Percentiles rank a stretch among this genome's conserved stretches.
Conservation (phyloP, 2,888 invertebrate species). For the Colostygia pectinataria region DNA sequence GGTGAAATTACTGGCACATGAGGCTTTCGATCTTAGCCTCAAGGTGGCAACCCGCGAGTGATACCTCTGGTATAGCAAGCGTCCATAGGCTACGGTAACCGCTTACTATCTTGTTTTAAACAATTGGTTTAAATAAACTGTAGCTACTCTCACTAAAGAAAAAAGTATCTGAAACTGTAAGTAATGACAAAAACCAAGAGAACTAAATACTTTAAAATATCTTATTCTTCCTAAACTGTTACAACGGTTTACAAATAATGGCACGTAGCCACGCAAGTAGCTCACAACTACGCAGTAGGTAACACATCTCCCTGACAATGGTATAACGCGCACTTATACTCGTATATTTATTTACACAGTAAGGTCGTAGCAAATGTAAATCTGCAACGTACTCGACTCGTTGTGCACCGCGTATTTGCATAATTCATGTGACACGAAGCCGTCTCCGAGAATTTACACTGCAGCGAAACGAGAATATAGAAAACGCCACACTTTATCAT, state of each 20-base stretch:
- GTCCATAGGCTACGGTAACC: too few species aligned
- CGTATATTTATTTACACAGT: conserved; percentile 45
- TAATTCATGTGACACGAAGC: conserved; percentile 73
- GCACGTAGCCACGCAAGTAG: background rate
- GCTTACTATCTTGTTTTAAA: too few species aligned
- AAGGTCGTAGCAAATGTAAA: conserved; percentile 57
- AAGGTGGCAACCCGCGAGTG: too few species aligned
- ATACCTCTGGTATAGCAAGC: too few species aligned
- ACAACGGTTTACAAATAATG: conserved; percentile 6
- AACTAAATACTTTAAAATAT: too few species aligned
- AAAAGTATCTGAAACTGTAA: too few species aligned
- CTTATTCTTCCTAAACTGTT: conserved; percentile 1
- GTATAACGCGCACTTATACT: conserved; percentile 35
- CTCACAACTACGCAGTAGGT: conserved; percentile 14
- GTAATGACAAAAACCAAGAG: too few species aligned
- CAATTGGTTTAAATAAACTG: too few species aligned
- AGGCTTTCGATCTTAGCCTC: too few species aligned
- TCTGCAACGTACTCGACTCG: conserved; percentile 55
- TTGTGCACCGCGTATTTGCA: conserved; percentile 62
- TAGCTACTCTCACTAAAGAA: too few species aligned
- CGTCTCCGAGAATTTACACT: conserved; percentile 68
- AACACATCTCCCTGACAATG: conserved; percentile 35
- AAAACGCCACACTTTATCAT: conserved; percentile 44
- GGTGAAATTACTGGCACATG: too few species aligned
- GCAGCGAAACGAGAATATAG: conserved; percentile 51